Conservation (phyloP, 2,888 invertebrate species). For the Melipona beecheii region DNA sequence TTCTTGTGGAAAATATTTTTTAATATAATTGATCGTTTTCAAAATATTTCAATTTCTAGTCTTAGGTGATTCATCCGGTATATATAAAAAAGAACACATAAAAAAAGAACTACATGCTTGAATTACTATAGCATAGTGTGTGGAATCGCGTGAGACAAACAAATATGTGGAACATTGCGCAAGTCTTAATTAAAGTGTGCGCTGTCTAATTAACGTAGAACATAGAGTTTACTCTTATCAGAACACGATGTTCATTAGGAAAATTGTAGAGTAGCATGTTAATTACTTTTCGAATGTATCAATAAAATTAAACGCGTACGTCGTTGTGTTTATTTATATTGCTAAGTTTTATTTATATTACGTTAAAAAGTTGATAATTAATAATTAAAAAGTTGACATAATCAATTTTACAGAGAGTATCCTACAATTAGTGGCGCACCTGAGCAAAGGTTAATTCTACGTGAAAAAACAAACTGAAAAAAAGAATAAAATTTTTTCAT, state of each 20-base stretch:
- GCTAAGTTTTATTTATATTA: not conserved
- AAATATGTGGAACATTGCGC: constrained; percentile 62
- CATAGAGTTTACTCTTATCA: constrained; percentile 47
- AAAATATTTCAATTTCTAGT: too few species aligned
- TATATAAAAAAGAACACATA: too few species aligned
- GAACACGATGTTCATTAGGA: constrained; percentile 37
- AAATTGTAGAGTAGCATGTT: constrained; percentile 26
- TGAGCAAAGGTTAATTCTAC: too few species aligned
- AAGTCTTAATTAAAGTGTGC: constrained; percentile 63
- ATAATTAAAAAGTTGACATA: too few species aligned
- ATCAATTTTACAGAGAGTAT: too few species aligned
- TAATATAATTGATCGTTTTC: too few species aligned
- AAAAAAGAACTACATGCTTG: not conserved
- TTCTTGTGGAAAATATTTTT: too few species aligned
- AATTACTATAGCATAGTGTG: constrained; percentile 20
- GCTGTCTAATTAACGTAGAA: constrained; percentile 62
- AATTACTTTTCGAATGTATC: constrained; percentile 37
- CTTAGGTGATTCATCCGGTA: too few species aligned
- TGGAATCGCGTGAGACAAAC: constrained; percentile 59
- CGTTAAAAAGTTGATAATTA: not conserved
- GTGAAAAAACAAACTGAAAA: too few species aligned
- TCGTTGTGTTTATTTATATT: not conserved
- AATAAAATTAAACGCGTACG: not conserved
- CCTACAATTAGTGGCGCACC: too few species aligned
- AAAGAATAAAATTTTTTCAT: too few species aligned